Evolutionary conservation across 1,140 invertebrate genomes (phyloP), one percentile per base, ranked within the genome.

Genomic region (Bicyclus anynana): DNA sequence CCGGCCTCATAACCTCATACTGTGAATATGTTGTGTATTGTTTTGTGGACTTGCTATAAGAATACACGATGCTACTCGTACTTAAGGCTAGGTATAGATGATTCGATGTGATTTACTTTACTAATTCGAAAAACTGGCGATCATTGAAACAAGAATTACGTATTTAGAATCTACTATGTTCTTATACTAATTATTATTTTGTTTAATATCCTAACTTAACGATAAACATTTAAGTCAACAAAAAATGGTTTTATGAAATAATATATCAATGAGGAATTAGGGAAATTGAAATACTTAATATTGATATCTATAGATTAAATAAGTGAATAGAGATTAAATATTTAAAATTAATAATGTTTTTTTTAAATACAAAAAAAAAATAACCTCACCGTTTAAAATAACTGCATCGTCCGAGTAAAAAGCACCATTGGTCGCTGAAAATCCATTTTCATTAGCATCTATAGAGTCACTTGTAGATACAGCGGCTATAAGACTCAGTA

Each of bases 1-100:
- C 84, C 86, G 84, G 77, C 84, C 84, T 80, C 79, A 75, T 78
- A 84, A 87, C 84, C 84, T 77, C 77, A 69, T 80, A 82, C 54
- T 55, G 52, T 16, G 47, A 66, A 55, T 63, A 67, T 74, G 74
- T 65, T 59, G 65, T 52, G 62, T 76, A 83, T 87, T 87, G 77
- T 84, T 84, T 79, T 74, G 65, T 74, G 67, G 65, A 53, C 64
- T 58, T 65, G 54, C 73, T 51, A 73, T 67, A 65, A 59, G 69
- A 78, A 80, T 70, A 69, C 65, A 65, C 67, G 62, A 74, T 59
- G 40, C 59, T 53, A 46, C n/a, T n/a, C n/a, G n/a, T n/a, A n/a
- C 7, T 18, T 46, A 27, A 23, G 23, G 23, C 23, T 23, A n/a
- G n/a, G n/a, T 23, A 23, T 23, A 23, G 23, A 23, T 23, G 23